Conservation (phyloP, 2,797 vertebrate species). For the Tolypeutes matacus region DNA sequence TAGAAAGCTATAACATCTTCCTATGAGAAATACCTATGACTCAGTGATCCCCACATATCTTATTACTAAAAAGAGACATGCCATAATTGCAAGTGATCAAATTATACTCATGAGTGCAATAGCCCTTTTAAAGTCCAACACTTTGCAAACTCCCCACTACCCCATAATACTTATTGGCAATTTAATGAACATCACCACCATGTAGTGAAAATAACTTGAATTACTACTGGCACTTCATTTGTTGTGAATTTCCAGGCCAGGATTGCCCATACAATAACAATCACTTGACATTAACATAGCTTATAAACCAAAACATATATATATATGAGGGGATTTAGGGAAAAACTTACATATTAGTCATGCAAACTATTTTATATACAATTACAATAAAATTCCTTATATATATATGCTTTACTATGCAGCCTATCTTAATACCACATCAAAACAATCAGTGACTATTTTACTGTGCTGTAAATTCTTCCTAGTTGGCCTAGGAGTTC, state of each 20-base stretch:
- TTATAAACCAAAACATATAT: not conserved
- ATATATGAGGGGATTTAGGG: not conserved
- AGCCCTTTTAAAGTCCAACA: slow-evolving; percentile 15
- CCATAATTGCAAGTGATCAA: not conserved
- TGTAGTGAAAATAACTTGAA: not conserved
- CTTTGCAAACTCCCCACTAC: not conserved
- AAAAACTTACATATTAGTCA: not conserved
- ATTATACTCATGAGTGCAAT: not conserved
- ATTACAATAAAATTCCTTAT: not conserved
- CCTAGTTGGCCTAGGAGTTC: not conserved
- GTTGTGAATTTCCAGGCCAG: not conserved
- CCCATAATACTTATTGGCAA: not conserved
- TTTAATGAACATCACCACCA: not conserved
- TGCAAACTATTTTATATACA: not conserved
- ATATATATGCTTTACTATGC: not conserved
- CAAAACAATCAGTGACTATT: not conserved
- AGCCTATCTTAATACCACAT: not conserved
- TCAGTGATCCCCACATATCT: not conserved
- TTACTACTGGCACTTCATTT: slow-evolving; percentile 23
- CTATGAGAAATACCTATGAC: slow-evolving; percentile 27
- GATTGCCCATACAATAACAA: not conserved
- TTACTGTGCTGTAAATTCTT: slow-evolving; percentile 42
- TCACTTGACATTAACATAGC: not conserved
- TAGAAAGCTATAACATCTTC: not conserved
- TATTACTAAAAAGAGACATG: not conserved